Evolutionary conservation across 1,140 invertebrate species (phyloP).

Genomic region (Helicoverpa armigera): DNA sequence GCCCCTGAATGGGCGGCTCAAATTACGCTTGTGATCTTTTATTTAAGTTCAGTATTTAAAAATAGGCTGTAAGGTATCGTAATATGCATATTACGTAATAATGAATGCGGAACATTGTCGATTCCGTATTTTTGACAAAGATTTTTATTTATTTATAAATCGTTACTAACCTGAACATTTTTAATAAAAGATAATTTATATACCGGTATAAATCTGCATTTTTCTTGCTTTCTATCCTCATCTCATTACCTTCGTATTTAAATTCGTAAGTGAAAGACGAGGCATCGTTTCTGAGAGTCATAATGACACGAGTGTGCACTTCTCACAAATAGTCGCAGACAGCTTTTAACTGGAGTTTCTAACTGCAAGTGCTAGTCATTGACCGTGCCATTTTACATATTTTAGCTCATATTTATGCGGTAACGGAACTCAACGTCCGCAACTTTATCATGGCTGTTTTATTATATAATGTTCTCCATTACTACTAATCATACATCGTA

Average conservation of each 20-base stretch:
- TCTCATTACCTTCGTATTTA: constrained; percentile 41
- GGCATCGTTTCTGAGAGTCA: constrained; percentile 38
- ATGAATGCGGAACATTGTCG: constrained; percentile 61
- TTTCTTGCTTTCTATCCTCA: constrained; percentile 61
- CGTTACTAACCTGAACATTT: constrained; percentile 81
- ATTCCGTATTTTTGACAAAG: constrained; percentile 79
- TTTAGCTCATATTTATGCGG: constrained; percentile 20
- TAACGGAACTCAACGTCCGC: constrained; percentile 29
- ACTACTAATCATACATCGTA: constrained; percentile 12
- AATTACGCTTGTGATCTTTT: constrained; percentile 84
- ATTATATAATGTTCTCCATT: constrained; percentile 19
- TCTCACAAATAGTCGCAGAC: constrained; percentile 12
- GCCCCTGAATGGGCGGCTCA: constrained; percentile 76
- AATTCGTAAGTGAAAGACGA: constrained; percentile 25
- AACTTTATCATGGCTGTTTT: constrained; percentile 29
- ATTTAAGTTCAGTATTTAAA: constrained; percentile 84
- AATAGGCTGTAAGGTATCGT: constrained; percentile 83
- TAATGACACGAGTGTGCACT: constrained; percentile 33
- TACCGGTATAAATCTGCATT: constrained; percentile 80
- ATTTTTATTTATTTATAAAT: constrained; percentile 85
- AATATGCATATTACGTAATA: constrained; percentile 86
- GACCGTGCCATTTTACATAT: constrained; percentile 44
- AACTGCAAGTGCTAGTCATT: constrained; percentile 50
- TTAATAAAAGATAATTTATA: constrained; percentile 82
- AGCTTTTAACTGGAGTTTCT: constrained; percentile 46